These are phyloP conservation scores for Chydorus sphaericus DNA, from an alignment of 2,888 invertebrate genomes.

Conservation along the genomic window DNA sequence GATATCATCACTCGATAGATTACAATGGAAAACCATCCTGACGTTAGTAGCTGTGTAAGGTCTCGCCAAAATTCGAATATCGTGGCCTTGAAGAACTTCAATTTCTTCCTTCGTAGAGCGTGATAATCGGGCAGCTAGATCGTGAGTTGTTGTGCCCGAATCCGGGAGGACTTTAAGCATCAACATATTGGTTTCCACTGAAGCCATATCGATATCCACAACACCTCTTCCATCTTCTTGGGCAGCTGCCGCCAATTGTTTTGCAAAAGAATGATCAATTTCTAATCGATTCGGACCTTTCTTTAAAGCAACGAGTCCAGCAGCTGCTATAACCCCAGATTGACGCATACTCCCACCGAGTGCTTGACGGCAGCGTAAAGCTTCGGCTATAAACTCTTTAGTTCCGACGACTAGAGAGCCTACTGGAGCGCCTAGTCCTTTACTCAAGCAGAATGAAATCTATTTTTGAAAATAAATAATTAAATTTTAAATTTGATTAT, in stretches of 20 bases:
- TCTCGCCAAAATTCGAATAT: constrained; percentile 42
- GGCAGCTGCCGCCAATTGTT: constrained; percentile 49
- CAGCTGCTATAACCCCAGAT: constrained; percentile 76
- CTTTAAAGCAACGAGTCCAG: constrained; percentile 66
- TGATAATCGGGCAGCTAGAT: constrained; percentile 38
- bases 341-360: constrained; percentile 92
- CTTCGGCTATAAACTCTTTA: constrained; percentile 55
- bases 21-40: constrained; percentile 53
- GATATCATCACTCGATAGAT: constrained; percentile 50
- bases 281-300: constrained; percentile 48
- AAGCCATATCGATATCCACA: constrained; percentile 44
- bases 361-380: constrained; percentile 63
- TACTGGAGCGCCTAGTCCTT: constrained; percentile 75
- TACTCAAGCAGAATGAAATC: constrained; percentile 69
- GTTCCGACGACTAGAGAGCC: constrained; percentile 73
- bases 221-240: constrained; percentile 41
- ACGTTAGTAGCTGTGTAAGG: constrained; percentile 42
- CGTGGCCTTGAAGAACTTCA: constrained; percentile 28
- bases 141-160: constrained; percentile 28
- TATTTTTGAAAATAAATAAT: background rate
- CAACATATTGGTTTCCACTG: constrained; percentile 59
- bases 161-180: constrained; percentile 42
- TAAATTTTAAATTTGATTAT: background rate
- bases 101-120: constrained; percentile 33
- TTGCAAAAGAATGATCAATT: constrained; percentile 58